These are phyloP conservation scores for Mercenaria mercenaria DNA, from an alignment of 1,140 invertebrate species.

Conservation along the genomic window DNA sequence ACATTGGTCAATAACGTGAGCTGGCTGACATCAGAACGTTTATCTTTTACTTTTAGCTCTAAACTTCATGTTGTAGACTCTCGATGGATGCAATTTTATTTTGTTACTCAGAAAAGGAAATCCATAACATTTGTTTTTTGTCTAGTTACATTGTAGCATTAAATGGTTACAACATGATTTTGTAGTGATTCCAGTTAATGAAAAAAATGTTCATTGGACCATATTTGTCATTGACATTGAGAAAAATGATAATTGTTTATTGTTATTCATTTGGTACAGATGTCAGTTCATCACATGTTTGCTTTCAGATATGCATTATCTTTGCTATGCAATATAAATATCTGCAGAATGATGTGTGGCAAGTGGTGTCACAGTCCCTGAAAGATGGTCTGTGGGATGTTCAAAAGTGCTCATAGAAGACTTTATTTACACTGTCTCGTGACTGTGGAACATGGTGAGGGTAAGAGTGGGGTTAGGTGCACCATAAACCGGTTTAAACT, in stretches of 20 bases:
- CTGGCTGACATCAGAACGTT: slow-evolving; percentile 30
- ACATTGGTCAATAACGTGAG: neutral
- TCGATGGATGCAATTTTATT: neutral
- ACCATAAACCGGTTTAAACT: too few relatives aligned
- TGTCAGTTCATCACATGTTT: neutral
- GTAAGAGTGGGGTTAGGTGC: too few relatives aligned
- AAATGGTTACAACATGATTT: neutral
- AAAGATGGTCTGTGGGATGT: too few relatives aligned
- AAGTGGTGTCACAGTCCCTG: too few relatives aligned
- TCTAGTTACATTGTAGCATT: neutral
- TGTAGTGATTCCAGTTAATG: slow-evolving; percentile 14
- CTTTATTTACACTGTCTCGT: too few relatives aligned
- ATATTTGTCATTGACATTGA: neutral
- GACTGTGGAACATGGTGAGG: too few relatives aligned
- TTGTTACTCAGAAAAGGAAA: neutral
- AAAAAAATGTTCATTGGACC: neutral
- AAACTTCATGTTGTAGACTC: neutral
- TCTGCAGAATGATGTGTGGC: neutral
- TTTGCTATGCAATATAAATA: neutral
- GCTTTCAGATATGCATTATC: neutral
- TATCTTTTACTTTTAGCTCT: neutral
- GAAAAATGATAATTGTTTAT: neutral
- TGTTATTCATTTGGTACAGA: neutral
- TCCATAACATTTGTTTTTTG: neutral
- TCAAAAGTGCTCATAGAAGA: too few relatives aligned